Evolutionary conservation across 2,888 invertebrate genomes (phyloP), one percentile per base, ranked within the genome.

Genomic region (Pristionchus arcanus): DNA sequence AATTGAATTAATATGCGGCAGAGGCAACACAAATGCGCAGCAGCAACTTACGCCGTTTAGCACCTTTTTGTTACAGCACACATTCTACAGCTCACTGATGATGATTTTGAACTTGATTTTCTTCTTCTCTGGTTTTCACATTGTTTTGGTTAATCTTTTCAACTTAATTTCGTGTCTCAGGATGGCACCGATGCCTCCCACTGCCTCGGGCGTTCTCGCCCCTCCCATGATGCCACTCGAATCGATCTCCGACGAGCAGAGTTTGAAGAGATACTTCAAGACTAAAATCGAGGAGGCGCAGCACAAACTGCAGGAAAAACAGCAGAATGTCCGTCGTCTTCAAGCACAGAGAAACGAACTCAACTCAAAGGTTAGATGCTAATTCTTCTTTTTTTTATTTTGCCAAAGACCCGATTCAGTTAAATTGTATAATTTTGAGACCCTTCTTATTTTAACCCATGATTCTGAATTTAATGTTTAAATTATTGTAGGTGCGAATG

Each of bases 281-380:
- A 98, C 98, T 87, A 99, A 99, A 96, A 98, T 98, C 91, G 99
- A 99, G 96, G 98, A 99, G 96, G 96, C 99, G 37, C 98, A 98
- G 63, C 77, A 83, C 37, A 84, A 83, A 55, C 71, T 83, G 37
- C 97, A 98, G n/a, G 98, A 99, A 94, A 99, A 99, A 95, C 97
- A 98, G 93, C 98, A 98, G 96, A 99, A 99, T 96, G 96, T 99
- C 87, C 97, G 99, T 90, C 97, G 99, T 95, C 96, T 99, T 91
- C 98, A 99, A 96, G 99, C 99, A 28, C 99, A 99, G 95, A 97
- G 99, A 92, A 99, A 99, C 96, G 99, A 99, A 96, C 97, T 99
- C 0, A 99, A 99, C 96, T 98, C 98, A 16, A 99, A 99, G 97
- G 98, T 97, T 97, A 91, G 89, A 74, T 63, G 66, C 25, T 25